A percentile compares a stretch with the other conserved stretches of the same genome.
Evolutionary conservation across 2,113 vertebrate species (phyloP).

Genomic region (Euleptes europaea): DNA sequence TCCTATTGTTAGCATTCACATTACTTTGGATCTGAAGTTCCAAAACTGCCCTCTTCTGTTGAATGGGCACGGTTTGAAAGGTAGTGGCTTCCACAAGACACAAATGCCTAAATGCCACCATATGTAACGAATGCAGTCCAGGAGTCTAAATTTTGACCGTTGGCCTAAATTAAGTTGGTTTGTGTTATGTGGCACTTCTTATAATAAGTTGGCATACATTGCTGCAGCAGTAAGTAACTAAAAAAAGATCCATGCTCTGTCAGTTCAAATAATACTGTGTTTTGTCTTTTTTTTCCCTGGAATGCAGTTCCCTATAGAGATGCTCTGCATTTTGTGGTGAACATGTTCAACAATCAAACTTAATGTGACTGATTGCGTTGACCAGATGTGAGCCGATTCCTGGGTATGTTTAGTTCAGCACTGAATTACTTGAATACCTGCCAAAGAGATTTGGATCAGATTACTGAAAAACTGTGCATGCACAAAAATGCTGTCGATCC

Average conservation of each 20-base stretch:
- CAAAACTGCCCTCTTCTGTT: neutral
- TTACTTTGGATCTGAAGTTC: neutral
- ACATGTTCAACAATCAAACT: too few relatives aligned
- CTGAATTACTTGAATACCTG: too few relatives aligned
- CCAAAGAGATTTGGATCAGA: too few relatives aligned
- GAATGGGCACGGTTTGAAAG: neutral
- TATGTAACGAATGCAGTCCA: neutral
- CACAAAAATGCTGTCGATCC: too few relatives aligned
- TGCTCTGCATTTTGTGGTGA: too few relatives aligned
- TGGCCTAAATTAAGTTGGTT: too few relatives aligned
- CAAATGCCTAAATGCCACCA: neutral
- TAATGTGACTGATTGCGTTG: too few relatives aligned
- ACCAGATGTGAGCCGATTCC: too few relatives aligned
- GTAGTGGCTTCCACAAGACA: neutral
- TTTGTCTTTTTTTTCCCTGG: neutral
- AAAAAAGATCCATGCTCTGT: neutral
- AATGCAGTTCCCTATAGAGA: neutral
- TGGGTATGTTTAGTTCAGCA: too few relatives aligned
- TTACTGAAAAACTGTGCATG: too few relatives aligned
- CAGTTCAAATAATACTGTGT: neutral
- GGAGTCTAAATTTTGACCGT: neutral
- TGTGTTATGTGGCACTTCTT: neutral
- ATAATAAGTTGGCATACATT: neutral
- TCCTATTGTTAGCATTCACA: neutral
- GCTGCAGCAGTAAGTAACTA: neutral